phyloP scores from a whole-genome alignment of 2,113 vertebrate genomes.

The Sphaerodactylus townsendi region DNA sequence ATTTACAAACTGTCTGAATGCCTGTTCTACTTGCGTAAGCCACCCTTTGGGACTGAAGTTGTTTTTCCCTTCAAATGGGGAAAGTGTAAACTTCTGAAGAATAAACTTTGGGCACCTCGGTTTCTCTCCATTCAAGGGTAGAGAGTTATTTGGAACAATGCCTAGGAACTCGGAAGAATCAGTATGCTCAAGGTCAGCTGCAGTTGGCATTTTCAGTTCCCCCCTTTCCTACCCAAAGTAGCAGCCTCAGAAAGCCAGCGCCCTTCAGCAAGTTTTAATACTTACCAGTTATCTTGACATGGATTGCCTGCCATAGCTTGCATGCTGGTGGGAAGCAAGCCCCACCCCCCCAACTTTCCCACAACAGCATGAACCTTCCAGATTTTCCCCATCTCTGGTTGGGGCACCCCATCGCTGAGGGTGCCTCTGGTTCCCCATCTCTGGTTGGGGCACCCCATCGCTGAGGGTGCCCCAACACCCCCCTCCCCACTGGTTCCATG shows the following conservation, averaged over 20 bases:
- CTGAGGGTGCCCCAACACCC: no score
- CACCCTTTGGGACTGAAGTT: not conserved
- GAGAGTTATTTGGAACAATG: not conserved
- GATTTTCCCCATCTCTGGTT: no score
- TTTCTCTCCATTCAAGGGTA: not conserved
- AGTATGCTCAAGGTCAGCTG: not conserved
- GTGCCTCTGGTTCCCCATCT: no score
- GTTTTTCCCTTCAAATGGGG: not conserved
- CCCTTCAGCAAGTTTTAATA: not conserved
- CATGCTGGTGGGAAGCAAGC: no score
- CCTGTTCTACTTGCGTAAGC: no score
- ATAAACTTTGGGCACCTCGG: not conserved
- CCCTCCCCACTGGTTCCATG: no score
- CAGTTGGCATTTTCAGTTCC: not conserved
- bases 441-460: no score
- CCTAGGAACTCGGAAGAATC: not conserved
- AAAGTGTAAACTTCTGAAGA: not conserved
- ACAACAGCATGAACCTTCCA: no score
- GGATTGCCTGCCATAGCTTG: no score
- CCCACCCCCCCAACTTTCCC: no score
- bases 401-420: no score
- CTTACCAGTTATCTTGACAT: not conserved
- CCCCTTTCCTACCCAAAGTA: not conserved
- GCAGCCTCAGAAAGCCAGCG: not conserved
- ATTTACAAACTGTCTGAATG: not conserved